Base-by-base conservation (phyloP, 2,113 vertebrate species). In the Nycticorax nycticorax region DNA sequence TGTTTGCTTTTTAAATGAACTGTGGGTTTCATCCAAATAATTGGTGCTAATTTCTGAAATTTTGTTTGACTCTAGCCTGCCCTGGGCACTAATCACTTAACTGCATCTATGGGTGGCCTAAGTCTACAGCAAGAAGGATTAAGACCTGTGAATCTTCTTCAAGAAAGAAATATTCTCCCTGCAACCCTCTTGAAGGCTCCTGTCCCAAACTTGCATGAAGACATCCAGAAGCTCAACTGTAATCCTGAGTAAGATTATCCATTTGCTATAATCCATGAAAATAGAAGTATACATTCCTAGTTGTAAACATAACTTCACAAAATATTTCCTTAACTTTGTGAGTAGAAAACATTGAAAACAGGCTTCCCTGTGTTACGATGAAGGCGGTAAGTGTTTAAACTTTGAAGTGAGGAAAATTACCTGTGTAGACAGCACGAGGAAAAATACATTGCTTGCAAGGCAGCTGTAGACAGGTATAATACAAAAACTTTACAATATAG, bases 141-240 rank as follows among this genome's bases (percentile, higher is more conserved):
- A 91, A 98, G 98, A 97, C 98, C 99, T 86, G 97, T 99, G 85
- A 99, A 99, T 97, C 99, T 99, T 92, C 98, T 99, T 95, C 99
- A 99, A 98, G 99, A 99, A 89, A 98, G 99, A 95, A 99, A 99
- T 96, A 98, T 99, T 91, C 98, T 99, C 89, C 99, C 99, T 39
- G 75, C 97, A 0, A 97, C 83, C 35, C 94, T 98, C 26, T 74
- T 99, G 75, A 93, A 98, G 21, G 97, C 99, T 84, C 99, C 99
- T 1, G 98, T 98, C 37, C 99, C 99, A 91, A 99, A 99, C 94
- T 98, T 99, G 93, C 99, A 99, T 66, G 99, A 99, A 97, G 99
- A 99, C 82, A 98, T 99, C 96, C 99, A 99, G 98, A 99, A 98
- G 88, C 96, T 99, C 83, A 99, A 99, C 97, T 99, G 99, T 97